These are phyloP conservation scores for Indri indri DNA, from an alignment of 2,113 vertebrate genomes.

Conservation along the genomic window DNA sequence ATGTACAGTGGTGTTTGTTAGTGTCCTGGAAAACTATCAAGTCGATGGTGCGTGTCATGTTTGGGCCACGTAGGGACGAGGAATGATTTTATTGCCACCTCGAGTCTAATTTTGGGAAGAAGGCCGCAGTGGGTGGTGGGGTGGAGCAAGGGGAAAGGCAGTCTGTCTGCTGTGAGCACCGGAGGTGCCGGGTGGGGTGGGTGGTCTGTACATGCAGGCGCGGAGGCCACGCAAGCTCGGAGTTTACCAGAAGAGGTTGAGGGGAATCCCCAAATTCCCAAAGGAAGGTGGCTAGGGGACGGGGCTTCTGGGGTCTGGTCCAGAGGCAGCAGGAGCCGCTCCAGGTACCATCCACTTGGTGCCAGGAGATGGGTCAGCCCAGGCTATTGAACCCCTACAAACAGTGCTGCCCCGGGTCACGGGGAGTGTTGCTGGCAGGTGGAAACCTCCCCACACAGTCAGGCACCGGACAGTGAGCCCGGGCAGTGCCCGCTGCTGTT, in stretches of 20 bases:
- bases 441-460: background rate
- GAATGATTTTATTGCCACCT: background rate
- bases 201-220: background rate
- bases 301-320: background rate
- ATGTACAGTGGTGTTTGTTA: accelerated
- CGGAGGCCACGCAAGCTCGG: accelerated
- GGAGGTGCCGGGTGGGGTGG: accelerated
- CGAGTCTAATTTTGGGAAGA: background rate
- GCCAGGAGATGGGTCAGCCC: background rate
- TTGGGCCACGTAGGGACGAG: accelerated
- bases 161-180: accelerated
- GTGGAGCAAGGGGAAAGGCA: accelerated
- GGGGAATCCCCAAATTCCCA: too few species aligned
- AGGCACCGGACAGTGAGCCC: accelerated
- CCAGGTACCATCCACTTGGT: background rate
- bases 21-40: background rate
- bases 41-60: accelerated
- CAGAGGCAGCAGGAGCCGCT: background rate
- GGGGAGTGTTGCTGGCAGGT: background rate
- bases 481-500: accelerated
- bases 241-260: background rate
- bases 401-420: too few species aligned
- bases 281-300: background rate
- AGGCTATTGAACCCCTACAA: accelerated
- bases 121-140: background rate